phyloP scores from a whole-genome alignment of 2,888 invertebrate genomes.

The Norana najaformis region DNA sequence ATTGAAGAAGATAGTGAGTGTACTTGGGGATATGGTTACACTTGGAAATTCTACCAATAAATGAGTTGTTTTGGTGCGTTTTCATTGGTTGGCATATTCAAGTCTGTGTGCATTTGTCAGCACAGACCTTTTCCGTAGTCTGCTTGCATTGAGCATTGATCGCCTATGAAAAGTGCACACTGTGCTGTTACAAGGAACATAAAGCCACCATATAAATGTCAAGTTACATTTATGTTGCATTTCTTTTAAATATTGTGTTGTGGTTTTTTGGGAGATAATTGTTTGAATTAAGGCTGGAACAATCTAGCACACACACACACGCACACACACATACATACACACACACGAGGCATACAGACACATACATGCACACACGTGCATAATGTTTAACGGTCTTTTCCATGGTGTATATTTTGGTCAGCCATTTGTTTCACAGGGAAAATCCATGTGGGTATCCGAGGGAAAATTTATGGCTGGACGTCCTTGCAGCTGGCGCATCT shows the following conservation, averaged over 20 bases:
- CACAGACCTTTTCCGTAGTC: not conserved
- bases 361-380: not conserved
- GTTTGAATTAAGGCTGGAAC: not conserved
- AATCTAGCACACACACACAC: not conserved
- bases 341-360: no score
- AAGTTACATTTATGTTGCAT: not conserved
- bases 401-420: not conserved
- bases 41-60: no score
- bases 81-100: not conserved
- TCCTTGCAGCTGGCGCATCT: not conserved
- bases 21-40: not conserved
- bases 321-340: no score
- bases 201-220: not conserved
- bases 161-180: not conserved
- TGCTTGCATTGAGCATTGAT: not conserved
- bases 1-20: not conserved
- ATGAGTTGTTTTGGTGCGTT: not conserved
- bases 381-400: not conserved
- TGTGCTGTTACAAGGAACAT: not conserved
- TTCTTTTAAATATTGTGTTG: not conserved
- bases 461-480: not conserved
- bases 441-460: not conserved
- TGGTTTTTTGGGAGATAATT: not conserved
- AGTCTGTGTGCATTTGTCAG: not conserved
- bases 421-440: constrained; percentile 4